phyloP scores from a whole-genome alignment of 2,888 invertebrate genomes.

The Dione juno region DNA sequence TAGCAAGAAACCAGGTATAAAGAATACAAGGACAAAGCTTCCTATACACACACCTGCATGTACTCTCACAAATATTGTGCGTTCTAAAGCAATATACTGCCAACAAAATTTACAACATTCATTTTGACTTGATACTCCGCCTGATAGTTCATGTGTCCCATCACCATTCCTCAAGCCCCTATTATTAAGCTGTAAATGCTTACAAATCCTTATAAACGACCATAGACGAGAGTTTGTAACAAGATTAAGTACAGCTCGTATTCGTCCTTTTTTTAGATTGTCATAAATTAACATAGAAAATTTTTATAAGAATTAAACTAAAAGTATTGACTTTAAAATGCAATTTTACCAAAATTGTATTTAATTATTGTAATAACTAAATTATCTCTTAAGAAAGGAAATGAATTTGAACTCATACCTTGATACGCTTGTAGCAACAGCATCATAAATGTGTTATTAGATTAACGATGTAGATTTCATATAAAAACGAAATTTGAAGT shows the following conservation, averaged over 20 bases:
- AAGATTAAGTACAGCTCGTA: not conserved
- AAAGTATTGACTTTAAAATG: not conserved
- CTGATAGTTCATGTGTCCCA: conserved; percentile 26
- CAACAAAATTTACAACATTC: conserved; percentile 37
- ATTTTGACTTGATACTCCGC: conserved; percentile 30
- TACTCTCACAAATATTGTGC: conserved; percentile 30
- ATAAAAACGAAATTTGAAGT: not conserved
- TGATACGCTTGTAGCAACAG: too few relatives aligned
- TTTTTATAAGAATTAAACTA: not conserved
- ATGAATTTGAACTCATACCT: too few relatives aligned
- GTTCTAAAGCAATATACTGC: conserved; percentile 27
- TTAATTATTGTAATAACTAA: too few relatives aligned
- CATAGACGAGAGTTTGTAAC: not conserved
- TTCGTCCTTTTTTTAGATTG: not conserved
- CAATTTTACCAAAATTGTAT: too few relatives aligned
- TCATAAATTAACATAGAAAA: not conserved
- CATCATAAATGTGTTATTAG: not conserved
- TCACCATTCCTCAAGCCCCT: conserved; percentile 18
- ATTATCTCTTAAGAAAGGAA: too few relatives aligned
- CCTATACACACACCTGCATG: conserved; percentile 4
- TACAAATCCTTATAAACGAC: conserved; percentile 8
- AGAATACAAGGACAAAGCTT: not conserved
- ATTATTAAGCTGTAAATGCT: conserved; percentile 11
- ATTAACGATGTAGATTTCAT: too few relatives aligned
- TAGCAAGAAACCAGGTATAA: not conserved